These are phyloP conservation scores for Spilogale gracilis DNA, from an alignment of 2,113 vertebrate species.

Conservation along the genomic window DNA sequence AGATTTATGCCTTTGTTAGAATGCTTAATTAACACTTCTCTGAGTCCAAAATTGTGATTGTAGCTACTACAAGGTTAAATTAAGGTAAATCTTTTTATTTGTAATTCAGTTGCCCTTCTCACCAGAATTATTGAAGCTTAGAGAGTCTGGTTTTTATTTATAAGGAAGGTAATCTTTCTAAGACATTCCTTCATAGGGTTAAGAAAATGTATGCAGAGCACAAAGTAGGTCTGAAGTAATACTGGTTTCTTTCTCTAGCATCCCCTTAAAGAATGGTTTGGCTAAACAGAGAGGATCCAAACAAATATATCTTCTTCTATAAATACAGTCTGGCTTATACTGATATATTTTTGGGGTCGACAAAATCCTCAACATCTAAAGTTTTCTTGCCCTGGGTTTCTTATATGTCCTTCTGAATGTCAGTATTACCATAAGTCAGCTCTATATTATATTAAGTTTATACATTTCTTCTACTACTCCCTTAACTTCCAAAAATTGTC, in stretches of 20 bases:
- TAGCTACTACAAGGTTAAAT: slow-evolving; percentile 32
- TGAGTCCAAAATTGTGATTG: neutral
- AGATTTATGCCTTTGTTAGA: neutral
- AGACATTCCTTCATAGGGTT: neutral
- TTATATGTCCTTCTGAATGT: neutral
- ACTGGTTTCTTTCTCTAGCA: neutral
- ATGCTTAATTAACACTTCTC: slow-evolving; percentile 37
- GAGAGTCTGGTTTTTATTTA: slow-evolving; percentile 14
- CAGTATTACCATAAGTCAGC: slow-evolving; percentile 25
- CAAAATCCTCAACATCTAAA: neutral
- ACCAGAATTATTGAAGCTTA: neutral
- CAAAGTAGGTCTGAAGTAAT: slow-evolving; percentile 29
- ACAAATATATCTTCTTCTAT: neutral
- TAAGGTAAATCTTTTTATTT: slow-evolving; percentile 43
- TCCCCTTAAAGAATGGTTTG: slow-evolving; percentile 34
- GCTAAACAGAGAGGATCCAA: neutral
- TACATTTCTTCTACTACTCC: neutral
- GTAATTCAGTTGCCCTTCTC: slow-evolving; percentile 37
- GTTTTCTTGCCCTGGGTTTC: neutral
- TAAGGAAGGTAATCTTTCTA: slow-evolving; percentile 31
- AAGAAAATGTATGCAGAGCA: slow-evolving; percentile 32
- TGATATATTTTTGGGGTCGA: neutral
- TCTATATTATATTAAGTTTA: slow-evolving; percentile 22
- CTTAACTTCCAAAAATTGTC: slow-evolving; percentile 25
- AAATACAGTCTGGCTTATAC: neutral